phyloP scores from a whole-genome alignment of 2,888 invertebrate species.

The Oxytorus armatus region DNA sequence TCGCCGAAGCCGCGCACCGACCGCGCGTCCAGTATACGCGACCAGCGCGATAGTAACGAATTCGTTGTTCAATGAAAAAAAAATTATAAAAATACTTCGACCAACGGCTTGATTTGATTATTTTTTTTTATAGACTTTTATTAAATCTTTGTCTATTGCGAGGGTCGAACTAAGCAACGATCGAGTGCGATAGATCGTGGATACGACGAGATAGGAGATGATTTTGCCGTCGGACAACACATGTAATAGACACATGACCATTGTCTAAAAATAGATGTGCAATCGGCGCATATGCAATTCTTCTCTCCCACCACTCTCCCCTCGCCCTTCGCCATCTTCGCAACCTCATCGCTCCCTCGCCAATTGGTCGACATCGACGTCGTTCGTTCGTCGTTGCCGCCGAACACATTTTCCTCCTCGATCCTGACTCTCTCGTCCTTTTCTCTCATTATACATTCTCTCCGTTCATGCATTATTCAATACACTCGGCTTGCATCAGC shows the following conservation, averaged over 20 bases:
- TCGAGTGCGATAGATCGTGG: conserved; percentile 19
- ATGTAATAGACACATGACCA: conserved; percentile 69
- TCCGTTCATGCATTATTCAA: conserved; percentile 56
- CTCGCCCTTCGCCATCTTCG: conserved; percentile 6
- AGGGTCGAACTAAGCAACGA: conserved; percentile 26
- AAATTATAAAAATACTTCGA: too few relatives aligned
- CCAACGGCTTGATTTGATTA: too few relatives aligned
- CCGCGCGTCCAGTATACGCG: too few relatives aligned
- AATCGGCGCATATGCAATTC: conserved; percentile 68
- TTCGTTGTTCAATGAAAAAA: neutral
- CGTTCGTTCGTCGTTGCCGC: conserved; percentile 44
- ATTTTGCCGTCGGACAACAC: conserved; percentile 61
- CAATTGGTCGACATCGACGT: conserved; percentile 52
- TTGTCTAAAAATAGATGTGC: conserved; percentile 71
- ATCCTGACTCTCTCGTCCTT: conserved; percentile 21
- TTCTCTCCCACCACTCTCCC: conserved; percentile 7
- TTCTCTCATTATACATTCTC: conserved; percentile 60
- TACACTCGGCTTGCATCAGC: conserved; percentile 59
- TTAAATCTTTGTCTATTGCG: neutral
- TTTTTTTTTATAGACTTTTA: neutral
- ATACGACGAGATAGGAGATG: neutral
- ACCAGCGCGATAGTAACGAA: too few relatives aligned
- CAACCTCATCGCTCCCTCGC: conserved; percentile 45
- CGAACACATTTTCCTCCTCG: conserved; percentile 8
- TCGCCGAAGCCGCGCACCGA: too few relatives aligned